Conservation (phyloP, 2,888 invertebrate genomes). For the Tromatobia lineatoria region DNA sequence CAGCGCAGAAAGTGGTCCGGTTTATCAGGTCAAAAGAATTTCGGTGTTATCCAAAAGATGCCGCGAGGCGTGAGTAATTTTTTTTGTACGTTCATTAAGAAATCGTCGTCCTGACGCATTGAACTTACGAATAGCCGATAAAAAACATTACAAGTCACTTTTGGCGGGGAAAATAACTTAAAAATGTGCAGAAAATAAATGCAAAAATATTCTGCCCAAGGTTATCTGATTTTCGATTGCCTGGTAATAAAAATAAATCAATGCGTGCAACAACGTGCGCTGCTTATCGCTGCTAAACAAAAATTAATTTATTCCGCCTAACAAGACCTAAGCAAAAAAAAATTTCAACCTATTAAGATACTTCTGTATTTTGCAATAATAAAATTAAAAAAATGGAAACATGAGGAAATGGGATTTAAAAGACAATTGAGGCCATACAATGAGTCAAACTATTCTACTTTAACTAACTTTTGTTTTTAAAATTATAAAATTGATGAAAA, state of each 20-base stretch:
- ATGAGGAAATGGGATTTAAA: too few relatives aligned
- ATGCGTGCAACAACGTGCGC: background rate
- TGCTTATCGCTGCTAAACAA: too few relatives aligned
- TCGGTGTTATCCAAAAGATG: slow-evolving; percentile 9
- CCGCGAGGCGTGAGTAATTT: background rate
- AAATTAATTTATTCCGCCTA: background rate
- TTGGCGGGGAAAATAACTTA: background rate
- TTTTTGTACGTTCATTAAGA: slow-evolving; percentile 9
- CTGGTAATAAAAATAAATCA: background rate
- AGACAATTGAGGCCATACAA: too few relatives aligned
- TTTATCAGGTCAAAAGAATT: slow-evolving; percentile 20
- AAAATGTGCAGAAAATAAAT: background rate
- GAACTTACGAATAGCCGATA: background rate
- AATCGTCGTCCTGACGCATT: background rate
- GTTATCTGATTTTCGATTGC: background rate
- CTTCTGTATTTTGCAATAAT: too few relatives aligned
- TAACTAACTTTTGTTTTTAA: too few relatives aligned
- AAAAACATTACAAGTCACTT: slow-evolving; percentile 20
- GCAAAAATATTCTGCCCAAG: background rate
- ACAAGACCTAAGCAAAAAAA: too few relatives aligned
- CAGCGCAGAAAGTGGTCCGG: slow-evolving; percentile 10
- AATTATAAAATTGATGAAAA: too few relatives aligned
- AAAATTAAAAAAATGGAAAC: too few relatives aligned
- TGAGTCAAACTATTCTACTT: too few relatives aligned
- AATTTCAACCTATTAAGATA: too few relatives aligned